Conservation (phyloP, 1,140 invertebrate genomes). For the Dendroctonus ponderosae region DNA sequence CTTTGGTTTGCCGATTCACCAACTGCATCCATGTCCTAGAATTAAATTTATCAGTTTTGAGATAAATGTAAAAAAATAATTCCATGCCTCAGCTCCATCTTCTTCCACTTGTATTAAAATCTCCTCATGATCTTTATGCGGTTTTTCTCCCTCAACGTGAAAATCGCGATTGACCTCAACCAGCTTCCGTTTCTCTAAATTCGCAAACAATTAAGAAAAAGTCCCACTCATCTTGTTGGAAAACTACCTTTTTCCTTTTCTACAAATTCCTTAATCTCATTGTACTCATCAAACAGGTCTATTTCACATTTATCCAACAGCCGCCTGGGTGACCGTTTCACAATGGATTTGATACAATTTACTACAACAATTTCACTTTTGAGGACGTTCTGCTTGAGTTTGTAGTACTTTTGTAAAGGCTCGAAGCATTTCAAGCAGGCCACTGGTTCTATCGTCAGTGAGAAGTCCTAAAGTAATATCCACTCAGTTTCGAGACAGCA, state of each 20-base stretch:
- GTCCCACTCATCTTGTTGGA: too few relatives aligned
- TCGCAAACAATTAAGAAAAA: too few relatives aligned
- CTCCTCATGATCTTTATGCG: too few relatives aligned
- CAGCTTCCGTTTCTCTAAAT: too few relatives aligned
- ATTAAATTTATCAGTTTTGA: too few relatives aligned
- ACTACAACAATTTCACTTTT: slow-evolving; percentile 10
- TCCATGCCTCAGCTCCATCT: too few relatives aligned
- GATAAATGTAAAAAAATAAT: too few relatives aligned
- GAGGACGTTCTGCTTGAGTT: slow-evolving; percentile 8
- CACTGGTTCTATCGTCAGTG: slow-evolving; percentile 12
- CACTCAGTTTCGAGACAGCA: neutral
- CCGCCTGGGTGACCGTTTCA: slow-evolving; percentile 6
- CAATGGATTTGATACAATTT: slow-evolving; percentile 17
- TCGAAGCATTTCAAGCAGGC: slow-evolving; percentile 14
- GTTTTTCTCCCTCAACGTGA: too few relatives aligned
- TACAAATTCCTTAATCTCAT: slow-evolving; percentile 16
- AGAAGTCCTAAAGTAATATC: slow-evolving; percentile 14
- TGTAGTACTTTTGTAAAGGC: slow-evolving; percentile 8
- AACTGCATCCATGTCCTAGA: too few relatives aligned
- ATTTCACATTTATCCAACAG: slow-evolving; percentile 5
- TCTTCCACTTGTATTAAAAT: too few relatives aligned
- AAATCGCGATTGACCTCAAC: too few relatives aligned
- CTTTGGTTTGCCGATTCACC: too few relatives aligned
- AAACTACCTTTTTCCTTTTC: slow-evolving; percentile 6
- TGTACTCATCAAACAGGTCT: slow-evolving; percentile 21